phyloP scores from a whole-genome alignment of 2,797 vertebrate genomes.

The Labeo calbasu region DNA sequence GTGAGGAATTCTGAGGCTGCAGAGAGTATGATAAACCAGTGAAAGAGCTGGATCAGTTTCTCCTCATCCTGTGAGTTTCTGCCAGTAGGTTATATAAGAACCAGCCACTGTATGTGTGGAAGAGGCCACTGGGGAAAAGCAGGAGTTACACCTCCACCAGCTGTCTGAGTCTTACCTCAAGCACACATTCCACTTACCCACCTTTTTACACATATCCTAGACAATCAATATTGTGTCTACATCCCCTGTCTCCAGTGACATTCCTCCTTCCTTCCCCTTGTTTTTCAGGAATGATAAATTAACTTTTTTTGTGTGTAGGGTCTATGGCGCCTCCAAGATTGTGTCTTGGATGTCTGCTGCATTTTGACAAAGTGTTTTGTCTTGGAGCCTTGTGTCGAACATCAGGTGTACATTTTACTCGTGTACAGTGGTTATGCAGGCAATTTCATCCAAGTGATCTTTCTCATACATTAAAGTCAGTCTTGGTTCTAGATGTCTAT shows the following conservation, averaged over 20 bases:
- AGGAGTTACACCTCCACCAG: slow-evolving; percentile 23
- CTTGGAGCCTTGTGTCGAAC: slow-evolving; percentile 23
- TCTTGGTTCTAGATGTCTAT: slow-evolving; percentile 2
- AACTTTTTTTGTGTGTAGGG: slow-evolving; percentile 27
- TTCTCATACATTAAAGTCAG: slow-evolving; percentile 8
- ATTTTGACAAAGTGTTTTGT: slow-evolving; percentile 40
- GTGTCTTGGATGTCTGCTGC: slow-evolving; percentile 24
- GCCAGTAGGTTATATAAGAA: slow-evolving; percentile 63
- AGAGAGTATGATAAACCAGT: slow-evolving; percentile 46
- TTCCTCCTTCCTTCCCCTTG: slow-evolving; percentile 32
- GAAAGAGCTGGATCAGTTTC: slow-evolving; percentile 57
- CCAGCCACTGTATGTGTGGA: slow-evolving; percentile 54
- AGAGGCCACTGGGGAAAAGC: slow-evolving; percentile 25
- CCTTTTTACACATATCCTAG: slow-evolving; percentile 39
- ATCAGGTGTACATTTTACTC: slow-evolving; percentile 39
- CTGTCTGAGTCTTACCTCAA: slow-evolving; percentile 37
- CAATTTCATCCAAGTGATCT: slow-evolving; percentile 12
- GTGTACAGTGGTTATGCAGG: slow-evolving; percentile 18
- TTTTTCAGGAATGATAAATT: slow-evolving; percentile 44
- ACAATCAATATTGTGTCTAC: slow-evolving; percentile 51
- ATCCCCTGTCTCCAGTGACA: slow-evolving; percentile 41
- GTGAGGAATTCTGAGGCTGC: not conserved
- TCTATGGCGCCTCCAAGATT: slow-evolving; percentile 40
- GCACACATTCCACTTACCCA: slow-evolving; percentile 30
- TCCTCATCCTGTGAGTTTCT: slow-evolving; percentile 52